Percentiles rank a stretch among this genome's conserved stretches.
Evolutionary conservation across 2,113 vertebrate genomes (phyloP).

Genomic region (Rissa tridactyla): DNA sequence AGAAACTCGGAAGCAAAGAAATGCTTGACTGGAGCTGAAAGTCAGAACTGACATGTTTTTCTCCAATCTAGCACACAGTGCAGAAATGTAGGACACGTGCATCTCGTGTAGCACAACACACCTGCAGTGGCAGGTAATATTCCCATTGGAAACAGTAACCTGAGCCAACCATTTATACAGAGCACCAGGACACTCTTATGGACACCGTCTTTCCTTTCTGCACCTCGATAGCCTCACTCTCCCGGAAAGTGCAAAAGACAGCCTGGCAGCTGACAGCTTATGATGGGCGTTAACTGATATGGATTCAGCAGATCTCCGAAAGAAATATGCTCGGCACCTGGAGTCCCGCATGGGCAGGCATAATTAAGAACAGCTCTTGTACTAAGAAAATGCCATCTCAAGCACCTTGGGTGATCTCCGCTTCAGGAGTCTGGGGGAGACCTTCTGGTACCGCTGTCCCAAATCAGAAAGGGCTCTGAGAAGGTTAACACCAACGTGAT

Average conservation of each 20-base stretch:
- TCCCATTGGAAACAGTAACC: neutral
- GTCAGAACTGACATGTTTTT: neutral
- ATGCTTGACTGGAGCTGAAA: fast-evolving
- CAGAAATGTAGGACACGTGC: fast-evolving
- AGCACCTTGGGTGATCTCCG: neutral
- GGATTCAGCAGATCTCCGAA: neutral
- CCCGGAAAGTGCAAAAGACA: neutral
- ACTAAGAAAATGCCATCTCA: neutral
- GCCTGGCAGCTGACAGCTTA: neutral
- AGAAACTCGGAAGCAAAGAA: neutral
- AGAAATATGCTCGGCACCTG: neutral
- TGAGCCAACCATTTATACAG: neutral
- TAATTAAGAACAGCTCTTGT: neutral
- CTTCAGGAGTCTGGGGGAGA: neutral
- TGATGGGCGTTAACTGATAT: fast-evolving
- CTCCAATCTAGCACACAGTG: neutral
- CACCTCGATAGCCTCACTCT: neutral
- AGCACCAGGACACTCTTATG: fast-evolving
- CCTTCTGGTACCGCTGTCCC: neutral
- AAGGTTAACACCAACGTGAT: neutral
- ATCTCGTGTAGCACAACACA: neutral
- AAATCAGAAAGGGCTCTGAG: neutral
- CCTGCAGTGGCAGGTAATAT: neutral
- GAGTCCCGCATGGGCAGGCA: neutral
- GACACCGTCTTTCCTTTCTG: neutral